Evolutionary conservation across 2,113 vertebrate genomes (phyloP).

Genomic region (Ivindomyrus marchei): DNA sequence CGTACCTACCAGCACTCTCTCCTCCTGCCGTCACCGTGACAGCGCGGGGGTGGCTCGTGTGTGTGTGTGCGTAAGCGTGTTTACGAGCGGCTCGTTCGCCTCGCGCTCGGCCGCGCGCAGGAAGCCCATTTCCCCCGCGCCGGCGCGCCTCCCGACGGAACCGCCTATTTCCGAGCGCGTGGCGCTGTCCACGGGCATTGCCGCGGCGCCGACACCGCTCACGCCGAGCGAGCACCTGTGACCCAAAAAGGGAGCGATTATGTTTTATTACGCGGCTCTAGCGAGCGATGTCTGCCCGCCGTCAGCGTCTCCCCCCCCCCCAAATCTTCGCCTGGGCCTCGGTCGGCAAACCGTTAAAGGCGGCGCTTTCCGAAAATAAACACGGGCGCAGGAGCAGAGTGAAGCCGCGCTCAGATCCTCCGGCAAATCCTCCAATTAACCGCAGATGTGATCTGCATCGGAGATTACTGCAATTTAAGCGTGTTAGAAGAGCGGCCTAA

Average conservation of each 20-base stretch:
- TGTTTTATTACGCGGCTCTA: neutral
- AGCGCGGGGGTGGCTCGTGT: neutral
- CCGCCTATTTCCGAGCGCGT: neutral
- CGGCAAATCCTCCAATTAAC: slow-evolving; percentile 69
- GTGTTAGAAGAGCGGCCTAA: slow-evolving; percentile 51
- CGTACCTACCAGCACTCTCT: neutral
- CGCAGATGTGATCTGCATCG: slow-evolving; percentile 66
- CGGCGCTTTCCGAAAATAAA: slow-evolving; percentile 53
- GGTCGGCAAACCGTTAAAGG: slow-evolving; percentile 47
- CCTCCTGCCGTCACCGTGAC: neutral
- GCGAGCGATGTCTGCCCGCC: neutral
- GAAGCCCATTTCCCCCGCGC: neutral
- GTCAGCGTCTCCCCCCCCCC: neutral
- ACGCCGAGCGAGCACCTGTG: neutral
- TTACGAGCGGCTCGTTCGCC: neutral
- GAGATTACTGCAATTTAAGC: slow-evolving; percentile 61
- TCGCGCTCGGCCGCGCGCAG: slow-evolving; percentile 16
- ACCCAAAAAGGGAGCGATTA: neutral
- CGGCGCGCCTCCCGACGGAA: neutral
- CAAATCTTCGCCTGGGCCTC: neutral
- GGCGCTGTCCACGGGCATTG: neutral
- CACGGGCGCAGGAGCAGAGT: slow-evolving; percentile 46
- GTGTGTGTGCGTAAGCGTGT: neutral
- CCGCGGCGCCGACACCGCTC: neutral
- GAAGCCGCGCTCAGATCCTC: slow-evolving; percentile 51